These are phyloP conservation scores for Lithophane leautieri DNA, from an alignment of 2,888 invertebrate genomes.

Conservation along the genomic window DNA sequence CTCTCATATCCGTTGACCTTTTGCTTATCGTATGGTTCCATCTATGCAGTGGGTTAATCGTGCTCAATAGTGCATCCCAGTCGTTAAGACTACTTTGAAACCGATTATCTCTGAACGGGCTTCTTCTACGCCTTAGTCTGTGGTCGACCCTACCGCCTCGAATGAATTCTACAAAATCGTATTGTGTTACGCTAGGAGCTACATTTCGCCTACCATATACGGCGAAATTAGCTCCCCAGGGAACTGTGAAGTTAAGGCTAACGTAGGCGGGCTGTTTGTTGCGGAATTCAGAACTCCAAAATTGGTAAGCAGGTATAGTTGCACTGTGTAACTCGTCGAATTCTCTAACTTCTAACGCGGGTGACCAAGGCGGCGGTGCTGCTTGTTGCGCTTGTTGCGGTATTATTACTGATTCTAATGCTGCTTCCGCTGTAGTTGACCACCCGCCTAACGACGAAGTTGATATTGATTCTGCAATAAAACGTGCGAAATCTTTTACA, in stretches of 20 bases:
- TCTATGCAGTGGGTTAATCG: slow-evolving; percentile 84
- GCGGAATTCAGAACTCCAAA: slow-evolving; percentile 98
- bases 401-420: slow-evolving; percentile 90
- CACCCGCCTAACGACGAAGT: slow-evolving; percentile 87
- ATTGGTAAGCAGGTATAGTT: slow-evolving; percentile 96
- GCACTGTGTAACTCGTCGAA: slow-evolving; percentile 96
- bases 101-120: slow-evolving; percentile 78
- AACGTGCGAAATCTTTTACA: slow-evolving; percentile 46
- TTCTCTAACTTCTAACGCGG: slow-evolving; percentile 94
- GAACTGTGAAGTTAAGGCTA: slow-evolving; percentile 96
- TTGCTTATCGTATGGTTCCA: slow-evolving; percentile 91
- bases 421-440: slow-evolving; percentile 90
- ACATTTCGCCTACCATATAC: slow-evolving; percentile 98
- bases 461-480: slow-evolving; percentile 92
- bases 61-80: slow-evolving; percentile 90
- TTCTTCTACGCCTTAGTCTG: slow-evolving; percentile 91
- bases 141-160: slow-evolving; percentile 96
- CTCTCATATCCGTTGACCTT: slow-evolving; percentile 93
- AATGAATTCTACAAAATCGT: slow-evolving; percentile 98
- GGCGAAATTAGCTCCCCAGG: slow-evolving; percentile 98
- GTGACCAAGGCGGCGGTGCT: slow-evolving; percentile 94
- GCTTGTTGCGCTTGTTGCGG: slow-evolving; percentile 93
- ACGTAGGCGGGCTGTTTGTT: slow-evolving; percentile 97
- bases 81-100: slow-evolving; percentile 82
- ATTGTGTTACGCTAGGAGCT: slow-evolving; percentile 98